Base-by-base conservation (phyloP, 2,113 vertebrate species). In the Smithornis capensis region DNA sequence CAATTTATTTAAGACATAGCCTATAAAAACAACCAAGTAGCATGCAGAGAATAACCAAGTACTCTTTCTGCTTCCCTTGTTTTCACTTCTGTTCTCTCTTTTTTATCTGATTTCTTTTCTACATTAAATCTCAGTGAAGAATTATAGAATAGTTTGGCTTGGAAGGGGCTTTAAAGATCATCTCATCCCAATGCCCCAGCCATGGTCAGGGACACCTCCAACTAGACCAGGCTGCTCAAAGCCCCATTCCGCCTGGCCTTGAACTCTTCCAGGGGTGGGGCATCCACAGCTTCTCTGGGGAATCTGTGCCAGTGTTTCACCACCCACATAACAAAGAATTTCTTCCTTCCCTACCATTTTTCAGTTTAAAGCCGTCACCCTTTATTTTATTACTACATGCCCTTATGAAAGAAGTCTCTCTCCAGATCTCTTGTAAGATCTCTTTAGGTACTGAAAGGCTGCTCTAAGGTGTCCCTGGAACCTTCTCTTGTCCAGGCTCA, bases 1-100 rank as follows among this genome's bases (percentile, higher is more conserved):
- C 82, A 83, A 97, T 96, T 93, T 94, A 95, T 96, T 94, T 92
- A 94, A 92, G 81, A 76, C 31, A 69, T 10, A 87, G 31, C 40
- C 80, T 82, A 49, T 78, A 83, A 92, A 96, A 93, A 64, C 27
- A 83, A 56, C 38, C 47, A 68, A 33, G 68, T 56, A 70, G 15
- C 56, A 92, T 42, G 42, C 60, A 87, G 65, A 75, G 83, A 96
- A 92, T 89, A 88, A 64, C 28, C 56, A 89, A 96, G 40, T 71
- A 53, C 18, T 75, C 62, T 59, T 78, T 78, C 28, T 82, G 29
- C 28, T 75, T 79, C 38, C 71, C 47, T 67, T 68, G 19, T 77
- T 93, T 90, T 74, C 52, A 44, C 18, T 86, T 63, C 50, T 76
- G 18, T 64, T 71, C 31, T 63, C 12, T 56, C 21, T 79, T 78